These are phyloP conservation scores for Gorsachius magnificus DNA, from an alignment of 2,797 vertebrate species.

Conservation along the genomic window DNA sequence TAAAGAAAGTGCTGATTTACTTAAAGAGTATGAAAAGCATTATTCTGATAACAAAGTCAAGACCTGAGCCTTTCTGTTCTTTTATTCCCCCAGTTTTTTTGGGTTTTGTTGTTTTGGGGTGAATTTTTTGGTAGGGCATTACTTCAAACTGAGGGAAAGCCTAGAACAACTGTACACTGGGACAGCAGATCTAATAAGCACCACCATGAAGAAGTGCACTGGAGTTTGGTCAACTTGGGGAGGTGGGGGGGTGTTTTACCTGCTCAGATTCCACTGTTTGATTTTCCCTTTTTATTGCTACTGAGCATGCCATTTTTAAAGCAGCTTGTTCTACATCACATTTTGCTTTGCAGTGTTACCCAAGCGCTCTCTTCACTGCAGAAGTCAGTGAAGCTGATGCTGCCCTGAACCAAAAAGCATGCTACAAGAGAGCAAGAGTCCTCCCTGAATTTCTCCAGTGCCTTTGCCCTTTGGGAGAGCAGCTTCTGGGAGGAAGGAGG, in stretches of 20 bases:
- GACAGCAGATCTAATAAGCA: neutral
- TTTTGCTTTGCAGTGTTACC: slow-evolving; percentile 1
- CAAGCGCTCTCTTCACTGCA: neutral
- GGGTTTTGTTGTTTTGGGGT: neutral
- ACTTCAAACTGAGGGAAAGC: neutral
- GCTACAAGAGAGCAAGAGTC: neutral
- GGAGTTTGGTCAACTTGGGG: slow-evolving; percentile 24
- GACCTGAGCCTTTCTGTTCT: neutral
- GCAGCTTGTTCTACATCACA: slow-evolving; percentile 28
- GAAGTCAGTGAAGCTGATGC: neutral
- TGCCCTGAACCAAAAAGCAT: neutral
- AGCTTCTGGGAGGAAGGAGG: neutral
- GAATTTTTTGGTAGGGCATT: neutral
- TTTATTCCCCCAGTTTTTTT: neutral
- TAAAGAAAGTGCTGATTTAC: neutral
- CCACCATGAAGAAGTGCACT: neutral
- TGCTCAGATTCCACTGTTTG: slow-evolving; percentile 12
- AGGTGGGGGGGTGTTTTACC: slow-evolving; percentile 36
- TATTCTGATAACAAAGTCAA: neutral
- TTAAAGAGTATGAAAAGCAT: neutral
- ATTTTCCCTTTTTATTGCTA: slow-evolving; percentile 21
- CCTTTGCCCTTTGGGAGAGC: neutral
- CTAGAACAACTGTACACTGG: neutral
- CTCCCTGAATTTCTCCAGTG: neutral
- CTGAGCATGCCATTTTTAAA: slow-evolving; percentile 38